Evolutionary conservation across 2,888 invertebrate species (phyloP), one percentile per base, ranked within the genome.

Genomic region (Galerucella pusilla): DNA sequence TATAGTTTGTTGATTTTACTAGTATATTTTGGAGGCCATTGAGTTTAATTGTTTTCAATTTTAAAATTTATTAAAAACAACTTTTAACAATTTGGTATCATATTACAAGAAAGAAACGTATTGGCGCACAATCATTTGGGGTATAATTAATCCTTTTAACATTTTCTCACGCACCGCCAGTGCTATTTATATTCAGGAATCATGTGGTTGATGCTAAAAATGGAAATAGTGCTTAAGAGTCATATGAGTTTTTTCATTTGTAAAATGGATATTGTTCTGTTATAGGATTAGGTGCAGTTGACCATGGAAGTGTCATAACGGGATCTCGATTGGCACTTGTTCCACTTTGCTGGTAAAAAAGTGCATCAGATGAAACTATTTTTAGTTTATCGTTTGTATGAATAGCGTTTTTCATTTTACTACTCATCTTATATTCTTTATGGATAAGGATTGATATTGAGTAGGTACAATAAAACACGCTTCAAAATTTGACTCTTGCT

Each of bases 241-340:
- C 80, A 74, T 78, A 71, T 79, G 64, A 75, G 74, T 73, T 77
- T 79, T 81, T 81, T 81, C 76, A 80, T 70, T 78, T 75, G 73
- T 76, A 80, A 80, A 81, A 81, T 81, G 82, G 82, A 83, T 79
- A 83, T 84, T 84, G 83, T 84, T 84, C 83, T 82, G 83, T 83
- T 84, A 65, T 42, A 84, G 81, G 80, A 82, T 83, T 81, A 81
- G 81, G 80, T 83, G 81, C 81, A 82, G 81, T 81, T 83, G 77
- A 80, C 80, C 81, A 80, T 81, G 79, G 80, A 79, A 80, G 80
- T 75, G 77, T 77, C 77, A 79, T 81, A 81, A 81, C 81, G 80
- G 81, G 79, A 81, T 75, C 75, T 74, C 77, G 79, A 77, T 78
- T 80, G 77, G 76, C 75, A 80, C 79, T 79, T 80, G 81, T 81